phyloP scores from a whole-genome alignment of 2,113 vertebrate genomes.

The Barnardius zonarius region DNA sequence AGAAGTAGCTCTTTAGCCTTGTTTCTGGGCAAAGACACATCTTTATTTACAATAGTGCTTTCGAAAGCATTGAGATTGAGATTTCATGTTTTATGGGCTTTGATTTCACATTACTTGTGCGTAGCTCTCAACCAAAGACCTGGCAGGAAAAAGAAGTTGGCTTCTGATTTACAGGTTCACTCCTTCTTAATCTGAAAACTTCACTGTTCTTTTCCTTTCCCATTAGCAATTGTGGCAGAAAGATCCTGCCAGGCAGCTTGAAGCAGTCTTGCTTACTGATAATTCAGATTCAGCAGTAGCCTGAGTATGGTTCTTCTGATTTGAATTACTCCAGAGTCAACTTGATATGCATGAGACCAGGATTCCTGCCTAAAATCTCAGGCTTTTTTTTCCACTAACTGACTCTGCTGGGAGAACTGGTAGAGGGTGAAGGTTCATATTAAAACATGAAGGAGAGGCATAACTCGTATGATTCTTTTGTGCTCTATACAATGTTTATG shows the following conservation, averaged over 20 bases:
- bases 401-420: neutral
- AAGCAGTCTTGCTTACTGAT: neutral
- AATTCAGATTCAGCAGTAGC: neutral
- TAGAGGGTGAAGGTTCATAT: neutral
- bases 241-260: neutral
- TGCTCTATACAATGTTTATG: neutral
- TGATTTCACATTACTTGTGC: neutral
- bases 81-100: neutral
- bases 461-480: neutral
- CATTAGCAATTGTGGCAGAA: neutral
- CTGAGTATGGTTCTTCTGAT: neutral
- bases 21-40: neutral
- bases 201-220: neutral
- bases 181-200: neutral
- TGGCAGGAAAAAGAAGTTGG: neutral
- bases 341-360: neutral
- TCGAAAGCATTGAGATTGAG: neutral
- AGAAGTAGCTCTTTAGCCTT: neutral
- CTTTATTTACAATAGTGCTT: neutral
- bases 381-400: neutral
- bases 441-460: neutral
- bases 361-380: neutral
- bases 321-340: constrained; percentile 12
- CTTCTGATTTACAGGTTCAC: neutral
- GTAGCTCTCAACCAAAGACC: neutral